These are phyloP conservation scores for Hydrolagus colliei DNA, from an alignment of 2,797 vertebrate genomes.

Conservation along the genomic window DNA sequence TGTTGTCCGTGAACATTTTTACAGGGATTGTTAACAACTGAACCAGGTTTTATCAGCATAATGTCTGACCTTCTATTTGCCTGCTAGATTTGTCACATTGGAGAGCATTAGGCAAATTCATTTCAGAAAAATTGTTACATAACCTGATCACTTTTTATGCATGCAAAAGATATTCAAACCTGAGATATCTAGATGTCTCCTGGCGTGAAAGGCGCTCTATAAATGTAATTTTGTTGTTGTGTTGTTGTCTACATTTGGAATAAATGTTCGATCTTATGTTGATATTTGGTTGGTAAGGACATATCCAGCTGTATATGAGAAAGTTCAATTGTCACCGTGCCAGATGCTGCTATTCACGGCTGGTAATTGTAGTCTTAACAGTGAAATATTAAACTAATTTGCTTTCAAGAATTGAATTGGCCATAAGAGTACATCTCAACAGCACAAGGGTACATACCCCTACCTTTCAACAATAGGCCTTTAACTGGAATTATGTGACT, in stretches of 20 bases:
- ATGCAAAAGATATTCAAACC: no score
- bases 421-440: not conserved
- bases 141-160: no score
- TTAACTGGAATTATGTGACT: not conserved
- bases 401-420: not conserved
- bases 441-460: not conserved
- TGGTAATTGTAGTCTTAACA: not conserved
- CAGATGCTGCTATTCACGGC: not conserved
- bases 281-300: not conserved
- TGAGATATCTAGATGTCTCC: no score
- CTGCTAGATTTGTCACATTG: not conserved
- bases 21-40: not conserved
- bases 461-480: not conserved
- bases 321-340: not conserved
- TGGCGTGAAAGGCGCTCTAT: no score
- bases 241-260: not conserved
- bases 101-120: not conserved
- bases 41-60: no score
- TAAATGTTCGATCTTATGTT: not conserved
- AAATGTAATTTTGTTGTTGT: not conserved
- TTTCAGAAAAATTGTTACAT: not conserved
- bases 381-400: not conserved
- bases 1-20: not conserved
- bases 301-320: no score
- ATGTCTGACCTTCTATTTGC: not conserved